phyloP scores from a whole-genome alignment of 2,888 invertebrate genomes.

The Lydus trimaculatus region DNA sequence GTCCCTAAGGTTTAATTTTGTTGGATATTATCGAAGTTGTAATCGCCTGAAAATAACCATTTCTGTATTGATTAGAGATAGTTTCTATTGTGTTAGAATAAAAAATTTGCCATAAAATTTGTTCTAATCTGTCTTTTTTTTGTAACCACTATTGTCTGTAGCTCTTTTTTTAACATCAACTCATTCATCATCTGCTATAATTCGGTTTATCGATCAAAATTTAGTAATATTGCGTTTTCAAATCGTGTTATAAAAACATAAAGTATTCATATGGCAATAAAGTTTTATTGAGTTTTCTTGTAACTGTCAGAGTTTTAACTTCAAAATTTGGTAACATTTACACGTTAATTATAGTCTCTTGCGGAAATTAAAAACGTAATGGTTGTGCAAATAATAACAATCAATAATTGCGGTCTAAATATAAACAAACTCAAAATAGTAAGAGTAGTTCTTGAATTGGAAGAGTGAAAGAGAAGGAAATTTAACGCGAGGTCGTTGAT shows the following conservation, averaged over 20 bases:
- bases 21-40: neutral
- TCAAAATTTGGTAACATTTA: too few relatives aligned
- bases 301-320: too few relatives aligned
- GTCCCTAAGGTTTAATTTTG: neutral
- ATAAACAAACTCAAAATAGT: neutral
- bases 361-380: neutral
- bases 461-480: neutral
- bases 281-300: too few relatives aligned
- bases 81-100: neutral
- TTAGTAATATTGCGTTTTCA: too few relatives aligned
- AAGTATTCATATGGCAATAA: too few relatives aligned
- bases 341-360: neutral
- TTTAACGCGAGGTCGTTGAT: neutral
- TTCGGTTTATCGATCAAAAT: too few relatives aligned
- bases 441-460: neutral
- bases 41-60: neutral
- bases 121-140: too few relatives aligned
- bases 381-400: neutral
- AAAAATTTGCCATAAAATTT: neutral
- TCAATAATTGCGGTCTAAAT: neutral
- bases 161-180: too few relatives aligned
- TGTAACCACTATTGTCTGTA: too few relatives aligned
- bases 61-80: neutral
- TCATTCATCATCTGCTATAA: too few relatives aligned
- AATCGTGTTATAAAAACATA: too few relatives aligned